phyloP scores from a whole-genome alignment of 1,140 invertebrate species.

The Bombus fervidus region DNA sequence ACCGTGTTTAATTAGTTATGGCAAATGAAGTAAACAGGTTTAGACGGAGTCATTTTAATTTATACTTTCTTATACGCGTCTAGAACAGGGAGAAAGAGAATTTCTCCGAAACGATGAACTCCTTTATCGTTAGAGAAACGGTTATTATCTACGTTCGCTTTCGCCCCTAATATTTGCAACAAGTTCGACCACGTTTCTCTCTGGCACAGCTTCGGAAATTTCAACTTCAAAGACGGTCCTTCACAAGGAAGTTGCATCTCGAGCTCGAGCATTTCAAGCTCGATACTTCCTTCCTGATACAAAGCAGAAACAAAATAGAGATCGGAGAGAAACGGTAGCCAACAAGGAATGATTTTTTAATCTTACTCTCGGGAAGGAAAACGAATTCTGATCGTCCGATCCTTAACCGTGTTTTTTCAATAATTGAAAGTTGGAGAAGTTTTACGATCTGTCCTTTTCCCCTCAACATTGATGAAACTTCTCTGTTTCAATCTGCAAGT shows the following conservation, averaged over 20 bases:
- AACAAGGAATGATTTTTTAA: not conserved
- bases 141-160: not conserved
- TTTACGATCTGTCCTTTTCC: too few relatives aligned
- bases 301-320: not conserved
- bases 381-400: not conserved
- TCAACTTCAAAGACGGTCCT: not conserved
- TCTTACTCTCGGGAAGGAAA: not conserved
- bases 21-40: not conserved
- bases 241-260: not conserved
- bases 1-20: not conserved
- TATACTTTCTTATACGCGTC: not conserved
- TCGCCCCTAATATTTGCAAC: not conserved
- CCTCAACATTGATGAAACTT: not conserved
- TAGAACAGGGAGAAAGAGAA: too few relatives aligned
- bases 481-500: slow-evolving; percentile 19
- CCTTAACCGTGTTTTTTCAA: not conserved
- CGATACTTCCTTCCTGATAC: too few relatives aligned
- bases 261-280: too few relatives aligned
- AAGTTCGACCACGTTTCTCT: not conserved
- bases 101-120: not conserved
- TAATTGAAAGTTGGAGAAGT: not conserved
- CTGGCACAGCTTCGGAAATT: not conserved
- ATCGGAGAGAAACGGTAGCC: too few relatives aligned
- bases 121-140: not conserved
- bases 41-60: not conserved